Base-by-base conservation (phyloP, 1,140 invertebrate genomes). In the Drosophila nasuta region DNA sequence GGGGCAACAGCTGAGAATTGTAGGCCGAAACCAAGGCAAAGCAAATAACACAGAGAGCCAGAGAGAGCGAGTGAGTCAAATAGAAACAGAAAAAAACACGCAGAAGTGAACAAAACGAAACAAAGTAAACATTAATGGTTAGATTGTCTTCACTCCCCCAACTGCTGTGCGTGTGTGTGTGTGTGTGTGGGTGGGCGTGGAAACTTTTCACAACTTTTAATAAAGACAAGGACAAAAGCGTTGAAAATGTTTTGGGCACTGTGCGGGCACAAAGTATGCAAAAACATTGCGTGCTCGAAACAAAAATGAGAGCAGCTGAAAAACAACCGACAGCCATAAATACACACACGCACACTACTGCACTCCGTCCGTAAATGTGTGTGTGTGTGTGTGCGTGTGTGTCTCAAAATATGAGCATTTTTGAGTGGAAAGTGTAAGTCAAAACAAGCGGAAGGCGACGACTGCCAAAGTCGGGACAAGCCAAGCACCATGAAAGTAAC, bases 201-300 rank as follows among this genome's bases (percentile, higher is more conserved):
- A 25, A 66, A 73, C 63, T 77, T 73, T 77, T 43, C 48, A 66
- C 63, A 85, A 81, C 70, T 88, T 88, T 88, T 89, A 88, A 88
- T 88, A 76, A 89, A 89, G 85, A 89, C 85, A 79, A 83, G 71
- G 81, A 89, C 73, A 81, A 73, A 73, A 89, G 81, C 85, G 65
- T 67, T 68, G 85, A 80, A 78, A 79, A 80, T 71, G 76, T 80
- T 25, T 25, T 71, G 78, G 82, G 56, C 74, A 72, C 56, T 65
- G 52, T 79, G 79, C 68, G 51, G 51, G 51, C 51, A 80, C 20
- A 86, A 76, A 76, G 75, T 79, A 71, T 77, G 81, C 72, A 76
- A 81, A 73, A 87, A 86, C 75, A 87, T 82, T 79, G 81, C 65
- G 74, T 63, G 51, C 77, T 75, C 51, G 72, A 70, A 89, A 87